These are phyloP conservation scores for Hemibagrus wyckioides DNA, from an alignment of 2,113 vertebrate species.

Conservation along the genomic window DNA sequence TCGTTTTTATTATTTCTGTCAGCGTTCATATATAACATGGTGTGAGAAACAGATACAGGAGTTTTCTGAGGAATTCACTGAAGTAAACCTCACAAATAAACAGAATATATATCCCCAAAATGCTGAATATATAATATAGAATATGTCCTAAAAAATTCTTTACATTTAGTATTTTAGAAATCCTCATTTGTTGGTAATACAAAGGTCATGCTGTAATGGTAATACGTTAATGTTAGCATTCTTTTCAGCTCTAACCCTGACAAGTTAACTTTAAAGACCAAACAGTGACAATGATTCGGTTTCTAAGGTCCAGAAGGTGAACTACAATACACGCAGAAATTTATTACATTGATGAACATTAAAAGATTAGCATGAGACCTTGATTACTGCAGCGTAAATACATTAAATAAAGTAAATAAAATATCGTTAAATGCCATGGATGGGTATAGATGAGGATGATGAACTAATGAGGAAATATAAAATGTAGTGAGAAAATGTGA, in stretches of 20 bases:
- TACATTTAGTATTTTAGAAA: neutral
- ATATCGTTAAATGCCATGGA: neutral
- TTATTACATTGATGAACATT: neutral
- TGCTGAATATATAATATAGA: neutral
- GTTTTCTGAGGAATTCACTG: neutral
- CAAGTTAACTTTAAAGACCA: neutral
- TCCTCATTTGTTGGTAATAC: neutral
- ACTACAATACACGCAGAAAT: neutral
- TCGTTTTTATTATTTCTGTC: conserved; percentile 49
- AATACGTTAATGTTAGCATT: neutral
- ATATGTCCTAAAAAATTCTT: too few species aligned
- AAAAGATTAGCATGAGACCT: neutral
- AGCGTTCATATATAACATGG: conserved; percentile 34
- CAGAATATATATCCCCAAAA: neutral
- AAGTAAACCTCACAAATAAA: neutral
- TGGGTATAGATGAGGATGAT: neutral
- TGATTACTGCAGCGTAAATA: neutral
- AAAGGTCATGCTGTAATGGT: neutral
- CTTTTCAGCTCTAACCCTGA: neutral
- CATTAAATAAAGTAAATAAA: neutral
- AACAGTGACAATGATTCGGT: neutral
- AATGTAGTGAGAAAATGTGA: neutral
- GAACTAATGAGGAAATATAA: neutral
- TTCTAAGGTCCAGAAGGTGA: neutral
- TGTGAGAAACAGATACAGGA: neutral